Conservation (phyloP, 2,797 vertebrate species). For the Microctenopoma lineatum region DNA sequence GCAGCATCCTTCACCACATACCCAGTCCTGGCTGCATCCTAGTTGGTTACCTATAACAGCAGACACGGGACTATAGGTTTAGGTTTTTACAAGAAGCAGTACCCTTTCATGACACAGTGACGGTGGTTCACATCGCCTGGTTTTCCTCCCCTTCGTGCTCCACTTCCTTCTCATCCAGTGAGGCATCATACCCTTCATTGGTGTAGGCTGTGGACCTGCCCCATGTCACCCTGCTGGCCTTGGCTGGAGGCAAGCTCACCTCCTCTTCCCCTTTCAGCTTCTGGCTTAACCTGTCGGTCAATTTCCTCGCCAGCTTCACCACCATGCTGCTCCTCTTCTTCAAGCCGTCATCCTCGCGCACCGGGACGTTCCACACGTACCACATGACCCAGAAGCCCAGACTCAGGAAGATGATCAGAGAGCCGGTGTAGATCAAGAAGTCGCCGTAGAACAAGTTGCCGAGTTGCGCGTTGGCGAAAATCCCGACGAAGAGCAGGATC, state of each 20-base stretch:
- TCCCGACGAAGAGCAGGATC: constrained; percentile 77
- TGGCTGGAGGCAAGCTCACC: not conserved
- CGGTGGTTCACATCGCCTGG: not conserved
- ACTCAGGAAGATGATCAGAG: constrained; percentile 81
- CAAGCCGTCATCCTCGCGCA: constrained; percentile 31
- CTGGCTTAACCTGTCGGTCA: constrained; percentile 72
- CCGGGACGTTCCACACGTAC: constrained; percentile 83
- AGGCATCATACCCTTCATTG: constrained; percentile 70
- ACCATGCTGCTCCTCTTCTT: constrained; percentile 47
- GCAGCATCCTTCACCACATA: too few relatives aligned
- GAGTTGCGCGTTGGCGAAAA: constrained; percentile 75
- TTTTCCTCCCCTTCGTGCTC: not conserved
- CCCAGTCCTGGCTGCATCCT: too few relatives aligned
- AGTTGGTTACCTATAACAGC: too few relatives aligned
- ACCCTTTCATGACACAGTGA: not conserved
- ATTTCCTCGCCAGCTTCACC: constrained; percentile 67
- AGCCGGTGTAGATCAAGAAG: constrained; percentile 84
- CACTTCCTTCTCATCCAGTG: constrained; percentile 27
- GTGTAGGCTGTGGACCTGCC: constrained; percentile 63
- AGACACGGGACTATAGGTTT: too few relatives aligned
- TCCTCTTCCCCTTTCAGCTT: constrained; percentile 19
- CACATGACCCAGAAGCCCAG: constrained; percentile 83
- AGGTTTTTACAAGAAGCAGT: too few relatives aligned
- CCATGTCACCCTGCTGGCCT: constrained; percentile 74
- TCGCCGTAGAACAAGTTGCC: constrained; percentile 81